phyloP scores from a whole-genome alignment of 2,797 vertebrate species.

The Clarias laeviceps region DNA sequence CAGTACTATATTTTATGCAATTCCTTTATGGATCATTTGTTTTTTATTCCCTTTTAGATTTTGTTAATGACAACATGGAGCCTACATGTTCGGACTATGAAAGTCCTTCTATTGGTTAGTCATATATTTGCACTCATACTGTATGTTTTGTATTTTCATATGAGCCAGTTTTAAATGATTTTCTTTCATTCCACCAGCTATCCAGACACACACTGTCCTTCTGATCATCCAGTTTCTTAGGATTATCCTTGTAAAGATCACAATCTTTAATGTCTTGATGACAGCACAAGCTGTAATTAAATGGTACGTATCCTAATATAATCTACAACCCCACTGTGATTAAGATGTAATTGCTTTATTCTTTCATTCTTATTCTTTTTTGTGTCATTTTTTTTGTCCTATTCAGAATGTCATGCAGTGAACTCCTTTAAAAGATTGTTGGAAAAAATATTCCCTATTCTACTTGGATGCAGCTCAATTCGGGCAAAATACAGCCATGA shows the following conservation, averaged over 20 bases:
- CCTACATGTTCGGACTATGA: conserved; percentile 43
- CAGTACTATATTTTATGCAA: neutral
- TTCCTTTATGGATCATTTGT: neutral
- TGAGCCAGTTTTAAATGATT: neutral
- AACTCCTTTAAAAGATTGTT: neutral
- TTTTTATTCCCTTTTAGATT: conserved; percentile 14
- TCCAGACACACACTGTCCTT: conserved; percentile 62
- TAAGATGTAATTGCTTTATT: neutral
- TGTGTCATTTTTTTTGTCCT: neutral
- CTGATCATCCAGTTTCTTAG: conserved; percentile 66
- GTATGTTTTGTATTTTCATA: neutral
- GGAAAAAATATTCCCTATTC: neutral
- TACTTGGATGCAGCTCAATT: neutral
- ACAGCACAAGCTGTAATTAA: conserved; percentile 69
- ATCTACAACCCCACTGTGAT: neutral
- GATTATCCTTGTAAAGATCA: conserved; percentile 72
- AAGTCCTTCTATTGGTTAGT: conserved; percentile 38
- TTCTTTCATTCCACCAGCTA: conserved; percentile 57
- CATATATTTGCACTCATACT: neutral
- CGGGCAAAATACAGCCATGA: neutral
- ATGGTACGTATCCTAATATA: conserved; percentile 65
- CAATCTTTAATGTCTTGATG: conserved; percentile 72
- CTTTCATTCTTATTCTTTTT: neutral
- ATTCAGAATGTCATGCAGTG: conserved; percentile 24
- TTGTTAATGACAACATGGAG: conserved; percentile 15